Percentiles rank a stretch among this genome's conserved stretches.
Conservation (phyloP, 2,113 vertebrate species). For the Canis aureus region DNA sequence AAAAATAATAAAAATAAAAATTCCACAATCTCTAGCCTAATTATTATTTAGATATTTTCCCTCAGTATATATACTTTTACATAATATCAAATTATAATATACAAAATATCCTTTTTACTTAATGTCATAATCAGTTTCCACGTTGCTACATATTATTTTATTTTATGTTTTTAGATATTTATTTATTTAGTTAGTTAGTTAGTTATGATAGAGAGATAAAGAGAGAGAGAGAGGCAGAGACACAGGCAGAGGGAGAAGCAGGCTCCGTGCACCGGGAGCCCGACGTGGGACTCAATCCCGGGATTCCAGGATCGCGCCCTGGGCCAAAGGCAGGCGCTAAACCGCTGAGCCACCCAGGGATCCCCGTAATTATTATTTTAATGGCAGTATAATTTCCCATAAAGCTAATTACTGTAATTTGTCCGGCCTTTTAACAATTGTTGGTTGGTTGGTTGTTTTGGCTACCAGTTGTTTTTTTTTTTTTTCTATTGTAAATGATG, state of each 20-base stretch:
- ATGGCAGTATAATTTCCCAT: neutral
- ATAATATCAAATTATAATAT: neutral
- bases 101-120: neutral
- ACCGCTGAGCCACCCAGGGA: too few relatives aligned
- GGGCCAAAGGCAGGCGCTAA: too few relatives aligned
- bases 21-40: neutral
- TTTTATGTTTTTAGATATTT: neutral
- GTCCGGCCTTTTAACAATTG: neutral
- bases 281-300: too few relatives aligned
- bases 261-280: too few relatives aligned
- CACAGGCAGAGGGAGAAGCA: too few relatives aligned
- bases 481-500: neutral
- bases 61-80: neutral
- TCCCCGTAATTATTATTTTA: neutral
- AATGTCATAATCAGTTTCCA: neutral
- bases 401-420: slow-evolving; percentile 3
- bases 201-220: too few relatives aligned
- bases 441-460: neutral
- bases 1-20: too few relatives aligned
- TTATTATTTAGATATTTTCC: neutral
- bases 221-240: too few relatives aligned
- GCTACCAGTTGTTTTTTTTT: neutral
- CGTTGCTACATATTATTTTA: slow-evolving; percentile 44
- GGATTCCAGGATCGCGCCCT: too few relatives aligned
- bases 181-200: too few relatives aligned